Evolutionary conservation across 2,113 vertebrate species (phyloP).

Genomic region (Silurus meridionalis): DNA sequence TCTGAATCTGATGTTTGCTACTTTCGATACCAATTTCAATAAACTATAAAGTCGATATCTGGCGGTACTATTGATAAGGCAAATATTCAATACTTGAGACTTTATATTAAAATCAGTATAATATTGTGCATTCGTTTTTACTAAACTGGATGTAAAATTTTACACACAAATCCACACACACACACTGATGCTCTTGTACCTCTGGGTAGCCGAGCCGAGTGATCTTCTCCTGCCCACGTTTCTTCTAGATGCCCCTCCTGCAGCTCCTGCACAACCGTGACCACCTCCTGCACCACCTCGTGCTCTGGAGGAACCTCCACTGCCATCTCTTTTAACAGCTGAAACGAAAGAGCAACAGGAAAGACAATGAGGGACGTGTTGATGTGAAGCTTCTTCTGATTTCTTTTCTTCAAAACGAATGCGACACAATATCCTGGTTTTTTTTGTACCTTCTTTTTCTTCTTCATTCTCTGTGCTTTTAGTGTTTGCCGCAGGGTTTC

Average conservation of each 20-base stretch:
- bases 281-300: constrained; percentile 36
- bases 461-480: constrained; percentile 65
- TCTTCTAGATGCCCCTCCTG: constrained; percentile 27
- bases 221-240: constrained; percentile 37
- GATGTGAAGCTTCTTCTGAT: too few relatives aligned
- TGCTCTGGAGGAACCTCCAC: constrained; percentile 50
- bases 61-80: background rate
- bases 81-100: background rate
- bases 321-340: constrained; percentile 63
- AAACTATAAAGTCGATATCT: background rate
- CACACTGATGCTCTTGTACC: constrained; percentile 48
- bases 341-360: background rate
- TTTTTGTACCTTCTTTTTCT: constrained; percentile 69
- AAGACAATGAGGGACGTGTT: background rate
- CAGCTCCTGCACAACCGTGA: constrained; percentile 30
- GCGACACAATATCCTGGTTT: background rate
- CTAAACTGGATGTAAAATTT: background rate
- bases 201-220: constrained; percentile 51
- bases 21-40: too few relatives aligned
- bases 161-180: background rate
- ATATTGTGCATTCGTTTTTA: background rate
- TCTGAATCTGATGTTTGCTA: too few relatives aligned
- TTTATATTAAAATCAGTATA: background rate
- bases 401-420: background rate
- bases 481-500: constrained; percentile 64